A percentile compares a stretch with the other conserved stretches of the same genome.
Conservation (phyloP, 2,113 vertebrate genomes). For the Serilophus lunatus region DNA sequence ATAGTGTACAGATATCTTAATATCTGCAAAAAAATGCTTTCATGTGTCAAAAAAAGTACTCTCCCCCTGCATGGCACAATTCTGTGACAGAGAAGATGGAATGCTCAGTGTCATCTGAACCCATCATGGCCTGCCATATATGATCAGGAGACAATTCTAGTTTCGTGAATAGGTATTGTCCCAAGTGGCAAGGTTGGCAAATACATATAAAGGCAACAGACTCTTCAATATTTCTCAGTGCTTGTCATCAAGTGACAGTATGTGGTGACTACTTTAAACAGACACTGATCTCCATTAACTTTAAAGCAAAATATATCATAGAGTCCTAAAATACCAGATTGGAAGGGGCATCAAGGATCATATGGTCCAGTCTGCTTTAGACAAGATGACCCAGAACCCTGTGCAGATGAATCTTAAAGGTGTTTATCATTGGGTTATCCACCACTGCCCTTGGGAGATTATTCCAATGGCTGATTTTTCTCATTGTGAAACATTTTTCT, state of each 20-base stretch:
- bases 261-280: background rate
- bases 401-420: background rate
- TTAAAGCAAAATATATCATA: background rate
- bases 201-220: background rate
- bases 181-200: background rate
- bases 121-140: background rate
- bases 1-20: background rate
- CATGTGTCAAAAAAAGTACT: background rate
- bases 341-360: background rate
- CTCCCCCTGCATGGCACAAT: background rate
- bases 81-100: background rate
- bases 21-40: background rate
- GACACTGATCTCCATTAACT: background rate
- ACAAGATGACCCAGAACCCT: background rate
- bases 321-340: background rate
- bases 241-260: background rate
- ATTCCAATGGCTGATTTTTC: background rate
- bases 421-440: background rate
- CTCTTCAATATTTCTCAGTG: background rate
- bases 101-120: background rate
- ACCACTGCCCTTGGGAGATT: rapidly evolving
- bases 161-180: background rate
- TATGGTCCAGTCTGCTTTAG: background rate
- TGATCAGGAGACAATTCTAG: background rate
- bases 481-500: background rate